These are phyloP conservation scores for Xiphophorus birchmanni DNA, from an alignment of 2,797 vertebrate species.

Conservation along the genomic window DNA sequence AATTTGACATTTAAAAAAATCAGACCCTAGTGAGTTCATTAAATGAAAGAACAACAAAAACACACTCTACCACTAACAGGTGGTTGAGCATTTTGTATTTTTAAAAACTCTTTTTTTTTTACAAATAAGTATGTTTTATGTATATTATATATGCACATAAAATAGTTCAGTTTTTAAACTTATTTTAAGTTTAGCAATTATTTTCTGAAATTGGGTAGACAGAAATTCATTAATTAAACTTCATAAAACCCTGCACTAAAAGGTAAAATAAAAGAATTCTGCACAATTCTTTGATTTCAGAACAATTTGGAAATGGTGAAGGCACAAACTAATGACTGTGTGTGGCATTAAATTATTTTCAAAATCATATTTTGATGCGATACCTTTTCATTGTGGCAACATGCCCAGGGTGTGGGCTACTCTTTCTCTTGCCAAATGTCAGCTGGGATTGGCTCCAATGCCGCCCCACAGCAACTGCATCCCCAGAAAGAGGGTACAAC, in stretches of 20 bases:
- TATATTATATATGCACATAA: too few species aligned
- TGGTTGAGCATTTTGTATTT: not conserved
- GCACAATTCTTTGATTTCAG: slow-evolving; percentile 27
- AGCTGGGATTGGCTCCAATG: slow-evolving; percentile 4
- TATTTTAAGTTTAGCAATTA: too few species aligned
- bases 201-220: not conserved
- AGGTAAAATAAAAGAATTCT: slow-evolving; percentile 20
- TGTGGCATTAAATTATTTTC: slow-evolving; percentile 19
- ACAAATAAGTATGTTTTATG: not conserved
- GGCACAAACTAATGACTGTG: slow-evolving; percentile 40
- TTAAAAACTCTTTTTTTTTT: not conserved
- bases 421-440: slow-evolving; percentile 9
- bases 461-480: not conserved
- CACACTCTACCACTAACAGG: not conserved
- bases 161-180: too few species aligned
- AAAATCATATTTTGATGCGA: slow-evolving; percentile 27
- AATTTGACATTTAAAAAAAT: not conserved
- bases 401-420: not conserved
- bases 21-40: not conserved
- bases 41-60: not conserved
- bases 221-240: not conserved
- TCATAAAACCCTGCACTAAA: slow-evolving; percentile 10
- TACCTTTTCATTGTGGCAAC: slow-evolving; percentile 23
- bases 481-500: not conserved
- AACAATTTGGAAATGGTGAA: slow-evolving; percentile 42